Conservation (phyloP, 2,888 invertebrate species). For the Amblyteles armatorius region DNA sequence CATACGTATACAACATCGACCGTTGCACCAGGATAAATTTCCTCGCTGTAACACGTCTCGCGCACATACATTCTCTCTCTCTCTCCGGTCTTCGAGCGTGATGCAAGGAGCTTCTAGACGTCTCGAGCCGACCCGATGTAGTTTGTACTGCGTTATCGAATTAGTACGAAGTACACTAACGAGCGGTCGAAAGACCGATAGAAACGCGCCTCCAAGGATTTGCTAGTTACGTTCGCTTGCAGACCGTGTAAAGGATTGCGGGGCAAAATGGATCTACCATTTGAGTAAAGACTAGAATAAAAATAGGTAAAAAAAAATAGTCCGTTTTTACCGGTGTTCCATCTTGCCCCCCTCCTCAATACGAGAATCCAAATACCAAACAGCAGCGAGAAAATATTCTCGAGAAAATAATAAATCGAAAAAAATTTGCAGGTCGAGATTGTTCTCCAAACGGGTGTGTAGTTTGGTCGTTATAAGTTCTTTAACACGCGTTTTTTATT, state of each 20-base stretch:
- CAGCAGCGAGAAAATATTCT: background rate
- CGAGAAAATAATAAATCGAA: background rate
- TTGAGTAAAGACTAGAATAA: too few species aligned
- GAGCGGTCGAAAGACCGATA: slow-evolving; percentile 54
- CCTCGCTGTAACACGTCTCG: background rate
- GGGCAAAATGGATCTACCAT: too few species aligned
- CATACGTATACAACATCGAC: background rate
- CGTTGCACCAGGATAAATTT: slow-evolving; percentile 12
- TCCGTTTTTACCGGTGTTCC: too few species aligned
- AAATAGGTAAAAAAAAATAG: too few species aligned
- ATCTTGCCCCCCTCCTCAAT: background rate
- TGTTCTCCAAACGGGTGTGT: background rate
- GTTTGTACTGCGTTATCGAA: slow-evolving; percentile 57
- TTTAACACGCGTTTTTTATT: slow-evolving; percentile 4
- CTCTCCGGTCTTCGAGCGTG: background rate
- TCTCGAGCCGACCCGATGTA: background rate
- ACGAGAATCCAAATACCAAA: background rate
- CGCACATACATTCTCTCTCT: background rate
- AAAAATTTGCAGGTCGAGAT: background rate
- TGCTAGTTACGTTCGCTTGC: background rate
- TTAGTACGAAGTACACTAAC: slow-evolving; percentile 54
- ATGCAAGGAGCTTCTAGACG: slow-evolving; percentile 16
- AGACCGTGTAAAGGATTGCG: too few species aligned
- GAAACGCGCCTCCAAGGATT: background rate
- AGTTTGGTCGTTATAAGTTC: slow-evolving; percentile 19